These are phyloP conservation scores for Odontomachus brunneus DNA, from an alignment of 1,140 invertebrate genomes.

Conservation along the genomic window DNA sequence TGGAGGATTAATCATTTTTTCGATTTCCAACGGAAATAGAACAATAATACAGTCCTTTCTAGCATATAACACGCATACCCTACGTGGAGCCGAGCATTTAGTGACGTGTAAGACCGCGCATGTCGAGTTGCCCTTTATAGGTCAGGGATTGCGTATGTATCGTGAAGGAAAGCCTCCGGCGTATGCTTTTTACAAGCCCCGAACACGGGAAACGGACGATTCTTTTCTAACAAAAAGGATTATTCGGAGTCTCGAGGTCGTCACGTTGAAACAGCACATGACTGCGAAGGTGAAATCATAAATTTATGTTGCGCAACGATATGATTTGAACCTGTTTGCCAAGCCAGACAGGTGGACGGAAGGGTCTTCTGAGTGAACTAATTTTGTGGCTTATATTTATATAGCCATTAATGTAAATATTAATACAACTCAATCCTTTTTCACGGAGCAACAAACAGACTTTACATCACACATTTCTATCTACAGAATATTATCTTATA, in stretches of 20 bases:
- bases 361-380: not conserved
- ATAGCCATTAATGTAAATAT: not conserved
- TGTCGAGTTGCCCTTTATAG: constrained; percentile 74
- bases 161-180: not conserved
- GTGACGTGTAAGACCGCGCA: not conserved
- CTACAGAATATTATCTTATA: not conserved
- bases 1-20: too few relatives aligned
- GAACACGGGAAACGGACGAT: constrained; percentile 51
- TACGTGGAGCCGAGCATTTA: not conserved
- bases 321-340: not conserved
- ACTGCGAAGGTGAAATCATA: constrained; percentile 63
- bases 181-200: constrained; percentile 21
- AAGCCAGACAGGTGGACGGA: not conserved
- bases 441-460: not conserved
- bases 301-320: constrained; percentile 57
- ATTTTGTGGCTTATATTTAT: not conserved
- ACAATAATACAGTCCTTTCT: not conserved
- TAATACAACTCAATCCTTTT: not conserved
- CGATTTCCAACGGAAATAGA: not conserved
- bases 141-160: constrained; percentile 71
- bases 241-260: constrained; percentile 79
- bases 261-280: constrained; percentile 62
- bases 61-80: not conserved
- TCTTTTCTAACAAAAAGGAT: constrained; percentile 49
- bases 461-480: not conserved